These are phyloP conservation scores for Drosophila anomelani DNA, from an alignment of 2,888 invertebrate genomes.

Conservation along the genomic window DNA sequence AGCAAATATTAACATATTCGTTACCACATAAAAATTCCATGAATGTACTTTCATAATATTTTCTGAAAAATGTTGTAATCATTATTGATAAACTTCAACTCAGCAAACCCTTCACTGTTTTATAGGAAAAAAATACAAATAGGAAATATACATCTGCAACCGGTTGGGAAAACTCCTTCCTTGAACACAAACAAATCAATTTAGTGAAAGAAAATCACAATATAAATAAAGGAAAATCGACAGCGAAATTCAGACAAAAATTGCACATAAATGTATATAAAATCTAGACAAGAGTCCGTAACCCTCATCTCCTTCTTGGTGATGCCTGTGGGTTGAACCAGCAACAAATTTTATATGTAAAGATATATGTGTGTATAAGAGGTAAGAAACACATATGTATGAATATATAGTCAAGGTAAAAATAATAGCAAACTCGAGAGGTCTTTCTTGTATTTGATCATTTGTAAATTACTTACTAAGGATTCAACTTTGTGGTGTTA, in stretches of 20 bases:
- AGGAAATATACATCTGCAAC: conserved; percentile 21
- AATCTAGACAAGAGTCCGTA: conserved; percentile 27
- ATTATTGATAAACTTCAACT: neutral
- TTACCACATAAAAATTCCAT: conserved; percentile 8
- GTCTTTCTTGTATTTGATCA: no score
- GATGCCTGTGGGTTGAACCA: conserved; percentile 20
- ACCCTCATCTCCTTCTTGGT: conserved; percentile 32
- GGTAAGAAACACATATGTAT: neutral
- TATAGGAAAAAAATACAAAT: neutral
- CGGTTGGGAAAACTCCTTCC: conserved; percentile 22
- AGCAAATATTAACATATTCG: conserved; percentile 27
- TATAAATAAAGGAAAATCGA: conserved; percentile 19
- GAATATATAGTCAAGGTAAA: neutral
- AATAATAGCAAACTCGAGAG: neutral
- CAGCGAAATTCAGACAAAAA: conserved; percentile 21
- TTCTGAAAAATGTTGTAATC: conserved; percentile 20
- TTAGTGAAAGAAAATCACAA: conserved; percentile 26
- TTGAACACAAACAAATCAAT: conserved; percentile 35
- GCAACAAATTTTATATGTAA: conserved; percentile 12
- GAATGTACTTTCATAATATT: conserved; percentile 25
- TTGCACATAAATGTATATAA: conserved; percentile 42
- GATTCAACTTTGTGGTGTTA: no score
- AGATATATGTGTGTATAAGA: neutral
- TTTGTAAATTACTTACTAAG: no score
- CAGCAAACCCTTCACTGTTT: conserved; percentile 4